Evolutionary conservation across 2,888 invertebrate species (phyloP).

Genomic region (Pristionchus maxplancki): DNA sequence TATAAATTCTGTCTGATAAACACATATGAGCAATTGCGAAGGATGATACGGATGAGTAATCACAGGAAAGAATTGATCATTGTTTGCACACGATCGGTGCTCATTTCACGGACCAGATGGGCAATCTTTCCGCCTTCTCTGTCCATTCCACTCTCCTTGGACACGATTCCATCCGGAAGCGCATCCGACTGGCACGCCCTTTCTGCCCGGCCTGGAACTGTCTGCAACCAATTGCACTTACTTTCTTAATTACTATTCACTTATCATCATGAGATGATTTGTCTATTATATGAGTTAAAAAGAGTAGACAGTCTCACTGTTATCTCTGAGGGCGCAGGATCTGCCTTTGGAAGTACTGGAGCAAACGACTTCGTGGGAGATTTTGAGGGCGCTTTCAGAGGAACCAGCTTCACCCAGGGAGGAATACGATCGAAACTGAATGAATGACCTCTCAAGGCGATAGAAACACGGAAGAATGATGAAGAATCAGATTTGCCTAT

Average conservation of each 20-base stretch:
- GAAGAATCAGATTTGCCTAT: no score
- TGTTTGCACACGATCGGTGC: neutral
- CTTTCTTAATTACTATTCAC: no score
- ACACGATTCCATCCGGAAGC: neutral
- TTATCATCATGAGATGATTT: no score
- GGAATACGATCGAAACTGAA: constrained; percentile 41
- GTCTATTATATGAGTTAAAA: no score
- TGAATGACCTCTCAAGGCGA: no score
- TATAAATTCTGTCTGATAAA: no score
- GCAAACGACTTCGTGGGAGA: neutral
- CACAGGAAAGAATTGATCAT: constrained; percentile 50
- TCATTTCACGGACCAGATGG: constrained; percentile 23
- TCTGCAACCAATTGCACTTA: neutral
- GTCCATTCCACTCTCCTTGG: neutral
- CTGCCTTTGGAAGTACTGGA: neutral
- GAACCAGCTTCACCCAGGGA: constrained; percentile 39
- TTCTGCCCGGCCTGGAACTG: neutral
- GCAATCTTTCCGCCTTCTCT: neutral
- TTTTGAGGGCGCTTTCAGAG: neutral
- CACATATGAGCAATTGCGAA: neutral
- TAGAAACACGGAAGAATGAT: no score
- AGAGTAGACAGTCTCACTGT: neutral
- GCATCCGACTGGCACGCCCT: neutral
- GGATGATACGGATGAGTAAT: neutral
- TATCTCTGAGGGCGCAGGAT: neutral